Base-by-base conservation (phyloP, 2,113 vertebrate genomes). In the Mus spicilegus region DNA sequence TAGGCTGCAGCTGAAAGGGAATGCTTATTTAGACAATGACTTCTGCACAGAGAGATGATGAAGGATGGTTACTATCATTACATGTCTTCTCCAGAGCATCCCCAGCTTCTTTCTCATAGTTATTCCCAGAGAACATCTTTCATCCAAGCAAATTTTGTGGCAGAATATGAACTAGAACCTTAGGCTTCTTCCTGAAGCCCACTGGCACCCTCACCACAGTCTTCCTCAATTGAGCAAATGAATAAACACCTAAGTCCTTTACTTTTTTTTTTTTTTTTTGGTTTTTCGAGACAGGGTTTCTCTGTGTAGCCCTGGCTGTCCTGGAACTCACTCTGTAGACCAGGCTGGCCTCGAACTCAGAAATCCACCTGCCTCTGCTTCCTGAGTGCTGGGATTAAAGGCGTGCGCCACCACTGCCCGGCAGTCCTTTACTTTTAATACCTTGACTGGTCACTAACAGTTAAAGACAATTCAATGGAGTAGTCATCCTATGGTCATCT, bases 11-110 rank as follows among this genome's bases (percentile, higher is more conserved):
- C 95, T 63, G 77, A 90, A 95, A 97, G 87, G 36, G 82, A 94
- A 97, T 97, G 94, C 49, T 93, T 94, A 97, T 89, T 97, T 97
- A 97, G 96, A 96, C 77, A 54, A 65, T 56, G 77, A 75, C 85
- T 97, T 95, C 92, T 92, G 88, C 81, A 33, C 4, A 4, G 58
- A 96, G 78, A 91, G 81, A 88, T 90, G 67, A 58, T 7, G 80
- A 49, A 49, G 46, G 70, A 54, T 28, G n/a, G 42, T 61, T 75
- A 72, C 14, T 77, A 91, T 88, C 75, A 46, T 56, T 61, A 84
- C 81, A 51, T 73, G 63, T 28, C 58, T 87, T 95, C 46, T 84
- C 92, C 0, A 2, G 1, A 51, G 87, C 90, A 0, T 51, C 17
- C 17, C 16, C 42, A 19, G 14, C 30, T 80, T 70, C 33, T 17